Evolutionary conservation across 53 echinoderm and acorn worm genomes (phyloP).

Genomic region (Antedon mediterranea): DNA sequence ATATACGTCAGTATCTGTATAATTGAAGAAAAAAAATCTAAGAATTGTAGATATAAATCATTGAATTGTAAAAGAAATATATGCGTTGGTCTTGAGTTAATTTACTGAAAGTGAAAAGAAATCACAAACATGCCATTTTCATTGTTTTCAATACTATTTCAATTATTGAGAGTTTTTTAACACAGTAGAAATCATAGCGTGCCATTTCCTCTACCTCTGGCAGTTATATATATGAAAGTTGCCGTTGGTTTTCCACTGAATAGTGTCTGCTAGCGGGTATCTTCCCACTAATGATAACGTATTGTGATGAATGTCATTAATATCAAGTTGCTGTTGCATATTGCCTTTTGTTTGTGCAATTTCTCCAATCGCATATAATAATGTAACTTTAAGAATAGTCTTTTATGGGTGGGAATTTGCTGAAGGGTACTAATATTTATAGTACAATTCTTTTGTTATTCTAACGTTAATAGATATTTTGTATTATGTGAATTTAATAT

Average conservation of each 20-base stretch:
- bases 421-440: not conserved
- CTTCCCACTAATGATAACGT: not conserved
- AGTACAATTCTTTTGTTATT: not conserved
- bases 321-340: not conserved
- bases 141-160: not conserved
- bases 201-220: not conserved
- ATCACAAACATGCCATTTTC: not conserved
- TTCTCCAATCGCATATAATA: not conserved
- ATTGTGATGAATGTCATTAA: not conserved
- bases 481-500: not conserved
- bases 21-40: not conserved
- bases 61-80: not conserved
- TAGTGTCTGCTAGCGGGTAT: not conserved
- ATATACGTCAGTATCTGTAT: not conserved
- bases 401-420: not conserved
- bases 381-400: not conserved
- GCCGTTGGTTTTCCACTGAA: not conserved
- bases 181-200: not conserved
- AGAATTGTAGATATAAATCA: not conserved
- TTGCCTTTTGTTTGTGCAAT: not conserved
- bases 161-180: not conserved
- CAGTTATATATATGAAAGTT: not conserved
- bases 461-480: slow-evolving; percentile 1
- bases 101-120: not conserved
- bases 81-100: not conserved